Base-by-base conservation (phyloP, 2,797 vertebrate genomes). In the Poecilia velifera region DNA sequence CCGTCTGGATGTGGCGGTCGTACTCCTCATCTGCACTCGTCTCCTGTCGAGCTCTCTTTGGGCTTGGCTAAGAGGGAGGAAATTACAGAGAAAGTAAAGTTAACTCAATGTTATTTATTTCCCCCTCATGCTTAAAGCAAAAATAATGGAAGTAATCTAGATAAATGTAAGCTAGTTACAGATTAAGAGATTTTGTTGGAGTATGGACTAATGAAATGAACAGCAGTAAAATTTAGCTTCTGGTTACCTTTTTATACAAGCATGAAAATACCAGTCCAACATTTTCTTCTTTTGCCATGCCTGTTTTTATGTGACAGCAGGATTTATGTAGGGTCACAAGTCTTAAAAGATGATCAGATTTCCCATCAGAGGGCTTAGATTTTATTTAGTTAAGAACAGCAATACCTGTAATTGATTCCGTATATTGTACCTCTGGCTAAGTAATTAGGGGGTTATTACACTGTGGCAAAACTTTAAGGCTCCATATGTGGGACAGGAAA, bases 1-100 rank as follows among this genome's bases (percentile, higher is more conserved):
- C 97, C 0, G 82, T 93, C 75, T 95, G 94, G 70, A 98, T 34
- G 13, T 96, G 94, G 66, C 91, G 86, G 84, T 95, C 93, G 72
- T 94, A 98, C 86, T 97, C 96, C 45, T 96, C 96, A 82, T 98
- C 97, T 1, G 77, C 43, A 7, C 88, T 87, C 0, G 76, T 79
- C 49, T 95, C 95, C 3, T 92, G 95, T 20, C 97, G 96, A 1
- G 94, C 94, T 94, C 95, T 95, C 88, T 99, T 99, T 3, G 94
- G 90, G 73, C 87, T 91, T 0, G 97, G 97, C 98, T 99, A 92
- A 71, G 59, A 62, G 59, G 34, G 55, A 70, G 31, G 47, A 64
- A 72, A 59, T 70, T 43, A 73, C 74, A 77, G 36, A 31, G 0
- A 36, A 39, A 31, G 31, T 7, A 55, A 62, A 49, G 31, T 68